Conservation (phyloP, 2,113 vertebrate genomes). For the Salminus brasiliensis region DNA sequence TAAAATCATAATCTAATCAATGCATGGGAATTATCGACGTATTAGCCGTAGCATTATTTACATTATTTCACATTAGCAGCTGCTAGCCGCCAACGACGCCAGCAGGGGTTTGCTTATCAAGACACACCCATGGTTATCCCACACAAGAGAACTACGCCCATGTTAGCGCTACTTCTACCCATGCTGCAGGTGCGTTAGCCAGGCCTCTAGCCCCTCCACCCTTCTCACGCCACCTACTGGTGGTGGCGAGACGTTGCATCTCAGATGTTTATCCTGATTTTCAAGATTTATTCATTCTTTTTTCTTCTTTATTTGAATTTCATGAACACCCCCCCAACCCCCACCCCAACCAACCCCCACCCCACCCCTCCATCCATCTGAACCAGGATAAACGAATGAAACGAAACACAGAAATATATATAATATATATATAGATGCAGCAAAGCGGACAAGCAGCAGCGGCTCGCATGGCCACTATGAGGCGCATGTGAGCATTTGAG, state of each 20-base stretch:
- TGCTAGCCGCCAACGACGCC: neutral
- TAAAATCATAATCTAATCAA: too few species aligned
- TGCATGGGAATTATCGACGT: too few species aligned
- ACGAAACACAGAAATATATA: constrained; percentile 42
- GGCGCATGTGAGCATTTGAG: constrained; percentile 62
- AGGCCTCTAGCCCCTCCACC: constrained; percentile 47
- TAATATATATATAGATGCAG: constrained; percentile 48
- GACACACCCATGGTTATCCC: constrained; percentile 49
- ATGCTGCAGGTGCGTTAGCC: constrained; percentile 67
- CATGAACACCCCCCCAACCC: neutral
- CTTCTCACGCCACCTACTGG: constrained; percentile 55
- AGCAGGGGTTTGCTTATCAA: neutral
- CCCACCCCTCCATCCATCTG: constrained; percentile 19
- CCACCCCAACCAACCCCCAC: constrained; percentile 20
- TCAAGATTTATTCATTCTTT: constrained; percentile 5
- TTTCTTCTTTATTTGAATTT: neutral
- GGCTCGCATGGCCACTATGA: constrained; percentile 61
- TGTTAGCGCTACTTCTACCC: constrained; percentile 64
- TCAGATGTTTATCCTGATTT: constrained; percentile 79
- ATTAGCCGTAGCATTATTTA: neutral
- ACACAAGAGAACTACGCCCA: constrained; percentile 49
- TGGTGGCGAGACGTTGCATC: constrained; percentile 68
- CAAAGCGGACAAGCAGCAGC: constrained; percentile 60
- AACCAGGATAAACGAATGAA: constrained; percentile 78
- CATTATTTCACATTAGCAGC: neutral